phyloP scores from a whole-genome alignment of 2,888 invertebrate genomes.

The Microctonus aethiopoides region DNA sequence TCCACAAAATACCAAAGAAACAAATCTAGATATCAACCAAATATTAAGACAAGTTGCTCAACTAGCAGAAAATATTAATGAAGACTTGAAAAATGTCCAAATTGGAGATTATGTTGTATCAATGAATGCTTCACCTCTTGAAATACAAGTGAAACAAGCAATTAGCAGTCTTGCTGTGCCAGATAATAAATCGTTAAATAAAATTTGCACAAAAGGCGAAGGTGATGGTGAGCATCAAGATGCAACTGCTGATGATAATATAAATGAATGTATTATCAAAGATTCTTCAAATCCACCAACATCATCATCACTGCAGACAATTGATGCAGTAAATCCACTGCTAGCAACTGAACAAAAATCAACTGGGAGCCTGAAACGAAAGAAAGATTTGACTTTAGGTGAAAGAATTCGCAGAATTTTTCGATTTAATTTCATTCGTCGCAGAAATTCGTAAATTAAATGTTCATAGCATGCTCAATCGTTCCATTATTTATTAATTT shows the following conservation, averaged over 20 bases:
- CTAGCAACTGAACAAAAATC: neutral
- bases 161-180: slow-evolving; percentile 37
- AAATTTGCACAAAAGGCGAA: slow-evolving; percentile 45
- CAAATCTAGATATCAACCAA: slow-evolving; percentile 1
- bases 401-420: slow-evolving; percentile 46
- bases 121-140: slow-evolving; percentile 35
- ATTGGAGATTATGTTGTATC: slow-evolving; percentile 49
- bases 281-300: neutral
- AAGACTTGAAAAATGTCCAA: slow-evolving; percentile 47
- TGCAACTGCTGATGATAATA: neutral
- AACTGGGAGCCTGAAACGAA: neutral
- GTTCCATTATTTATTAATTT: neutral
- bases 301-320: neutral
- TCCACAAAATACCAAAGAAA: neutral
- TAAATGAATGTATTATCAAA: neutral
- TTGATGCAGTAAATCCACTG: neutral
- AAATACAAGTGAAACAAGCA: slow-evolving; percentile 47
- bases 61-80: slow-evolving; percentile 30
- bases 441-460: slow-evolving; percentile 40
- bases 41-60: slow-evolving; percentile 17
- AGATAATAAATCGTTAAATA: slow-evolving; percentile 29
- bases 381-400: slow-evolving; percentile 41
- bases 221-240: slow-evolving; percentile 45
- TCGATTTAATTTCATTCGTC: slow-evolving; percentile 45
- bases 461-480: neutral